These are phyloP conservation scores for Myathropa florea DNA, from an alignment of 2,888 invertebrate species.

Conservation along the genomic window DNA sequence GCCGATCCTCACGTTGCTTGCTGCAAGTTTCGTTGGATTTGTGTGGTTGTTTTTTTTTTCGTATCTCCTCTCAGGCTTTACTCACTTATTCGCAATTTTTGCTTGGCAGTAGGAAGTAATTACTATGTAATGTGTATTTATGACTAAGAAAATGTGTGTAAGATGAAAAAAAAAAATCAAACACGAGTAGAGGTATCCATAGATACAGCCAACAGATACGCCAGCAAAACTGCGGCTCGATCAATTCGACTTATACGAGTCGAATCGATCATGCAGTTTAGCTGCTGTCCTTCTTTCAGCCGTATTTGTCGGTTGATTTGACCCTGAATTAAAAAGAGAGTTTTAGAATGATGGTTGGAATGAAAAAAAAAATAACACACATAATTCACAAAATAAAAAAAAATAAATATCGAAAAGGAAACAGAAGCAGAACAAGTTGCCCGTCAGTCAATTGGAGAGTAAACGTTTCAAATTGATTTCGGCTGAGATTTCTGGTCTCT, in stretches of 20 bases:
- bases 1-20: conserved; percentile 29
- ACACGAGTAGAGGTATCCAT: not conserved
- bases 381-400: not conserved
- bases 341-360: conserved; percentile 40
- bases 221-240: conserved; percentile 11
- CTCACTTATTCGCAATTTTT: conserved; percentile 36
- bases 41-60: no score
- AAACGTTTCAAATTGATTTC: no score
- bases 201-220: conserved; percentile 19
- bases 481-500: no score
- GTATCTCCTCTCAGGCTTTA: no score
- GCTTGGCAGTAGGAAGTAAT: conserved; percentile 63
- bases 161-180: conserved; percentile 1
- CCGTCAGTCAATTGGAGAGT: conserved; percentile 4
- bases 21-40: conserved; percentile 22
- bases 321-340: conserved; percentile 66
- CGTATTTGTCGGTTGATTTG: conserved; percentile 65
- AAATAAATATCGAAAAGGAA: conserved; percentile 15
- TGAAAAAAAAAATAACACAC: conserved; percentile 1
- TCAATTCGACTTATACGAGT: conserved; percentile 61
- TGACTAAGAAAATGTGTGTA: conserved; percentile 59
- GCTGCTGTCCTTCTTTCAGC: conserved; percentile 64
- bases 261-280: conserved; percentile 66
- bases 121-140: conserved; percentile 70
- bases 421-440: conserved; percentile 56